phyloP scores from a whole-genome alignment of 1,140 invertebrate genomes.

The Anastrepha ludens region DNA sequence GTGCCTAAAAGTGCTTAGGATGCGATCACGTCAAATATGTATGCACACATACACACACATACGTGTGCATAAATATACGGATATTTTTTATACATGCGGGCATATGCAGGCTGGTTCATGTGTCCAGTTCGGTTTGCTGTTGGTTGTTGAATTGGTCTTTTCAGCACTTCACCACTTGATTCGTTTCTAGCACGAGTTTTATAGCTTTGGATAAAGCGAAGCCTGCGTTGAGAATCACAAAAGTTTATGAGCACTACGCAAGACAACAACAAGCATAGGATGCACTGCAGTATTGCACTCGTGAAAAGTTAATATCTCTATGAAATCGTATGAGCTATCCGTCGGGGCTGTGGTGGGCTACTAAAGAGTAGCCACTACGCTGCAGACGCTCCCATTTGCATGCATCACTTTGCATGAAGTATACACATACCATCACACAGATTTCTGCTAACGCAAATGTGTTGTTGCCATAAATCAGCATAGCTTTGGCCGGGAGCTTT shows the following conservation, averaged over 20 bases:
- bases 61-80: neutral
- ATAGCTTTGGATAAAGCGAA: neutral
- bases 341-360: neutral
- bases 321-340: conserved; percentile 22
- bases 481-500: neutral
- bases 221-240: neutral
- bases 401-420: neutral
- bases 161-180: conserved; percentile 5
- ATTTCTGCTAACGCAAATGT: neutral
- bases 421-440: conserved; percentile 4
- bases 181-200: neutral
- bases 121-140: neutral
- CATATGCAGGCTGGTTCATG: neutral
- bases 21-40: neutral
- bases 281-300: neutral
- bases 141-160: neutral
- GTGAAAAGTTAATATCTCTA: conserved; percentile 47
- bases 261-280: too few relatives aligned
- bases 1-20: neutral
- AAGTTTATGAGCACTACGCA: neutral
- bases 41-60: neutral
- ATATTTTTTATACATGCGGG: neutral
- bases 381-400: neutral
- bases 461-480: conserved; percentile 21
- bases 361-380: neutral